Percentiles rank a stretch among this genome's conserved stretches.
Conservation (phyloP, 2,888 invertebrate genomes). For the Boloria selene region DNA sequence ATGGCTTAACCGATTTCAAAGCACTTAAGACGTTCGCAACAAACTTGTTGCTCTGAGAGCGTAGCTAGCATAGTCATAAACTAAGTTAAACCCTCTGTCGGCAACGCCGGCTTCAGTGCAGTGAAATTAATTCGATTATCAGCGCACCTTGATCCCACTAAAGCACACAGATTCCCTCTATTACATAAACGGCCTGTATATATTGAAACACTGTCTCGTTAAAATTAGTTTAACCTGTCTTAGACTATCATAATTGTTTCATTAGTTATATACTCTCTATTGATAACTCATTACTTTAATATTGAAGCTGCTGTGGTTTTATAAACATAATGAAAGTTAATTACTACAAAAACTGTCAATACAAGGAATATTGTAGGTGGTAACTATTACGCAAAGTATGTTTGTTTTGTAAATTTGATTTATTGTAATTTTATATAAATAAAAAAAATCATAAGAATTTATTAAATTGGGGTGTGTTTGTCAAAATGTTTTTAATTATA, state of each 20-base stretch:
- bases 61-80: slow-evolving; percentile 77
- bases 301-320: too few relatives aligned
- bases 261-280: not conserved
- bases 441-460: too few relatives aligned
- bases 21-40: slow-evolving; percentile 75
- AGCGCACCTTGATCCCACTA: slow-evolving; percentile 75
- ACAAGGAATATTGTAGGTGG: too few relatives aligned
- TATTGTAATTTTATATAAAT: too few relatives aligned
- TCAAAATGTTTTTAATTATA: too few relatives aligned
- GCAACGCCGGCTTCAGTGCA: slow-evolving; percentile 70
- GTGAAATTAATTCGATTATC: slow-evolving; percentile 80
- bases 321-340: too few relatives aligned
- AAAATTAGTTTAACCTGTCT: slow-evolving; percentile 18
- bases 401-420: too few relatives aligned
- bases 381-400: too few relatives aligned
- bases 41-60: slow-evolving; percentile 79
- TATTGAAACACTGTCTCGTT: slow-evolving; percentile 52
- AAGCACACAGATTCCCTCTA: slow-evolving; percentile 70
- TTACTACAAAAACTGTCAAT: too few relatives aligned
- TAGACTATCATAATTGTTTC: slow-evolving; percentile 5
- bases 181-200: slow-evolving; percentile 53
- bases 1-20: slow-evolving; percentile 71
- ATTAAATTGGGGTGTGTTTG: too few relatives aligned
- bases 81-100: slow-evolving; percentile 76
- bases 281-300: not conserved